Percentiles rank a stretch among this genome's conserved stretches.
Conservation (phyloP, 2,113 vertebrate species). For the Chaetura pelagica region DNA sequence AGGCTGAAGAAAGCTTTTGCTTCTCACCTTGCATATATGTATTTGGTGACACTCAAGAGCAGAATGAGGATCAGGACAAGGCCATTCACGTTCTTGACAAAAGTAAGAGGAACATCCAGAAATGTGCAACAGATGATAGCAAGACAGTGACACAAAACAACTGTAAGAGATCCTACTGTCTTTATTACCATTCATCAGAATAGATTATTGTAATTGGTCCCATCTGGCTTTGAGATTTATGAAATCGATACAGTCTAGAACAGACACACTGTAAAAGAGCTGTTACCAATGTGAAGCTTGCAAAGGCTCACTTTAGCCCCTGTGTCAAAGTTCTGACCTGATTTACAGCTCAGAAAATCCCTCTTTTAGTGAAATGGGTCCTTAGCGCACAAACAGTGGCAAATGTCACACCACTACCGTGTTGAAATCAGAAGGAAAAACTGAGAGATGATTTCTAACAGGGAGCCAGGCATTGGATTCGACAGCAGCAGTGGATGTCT, state of each 20-base stretch:
- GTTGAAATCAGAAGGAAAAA: background rate
- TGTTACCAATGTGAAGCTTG: background rate
- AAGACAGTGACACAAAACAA: background rate
- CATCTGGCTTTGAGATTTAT: slow-evolving; percentile 21
- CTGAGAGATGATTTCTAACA: background rate
- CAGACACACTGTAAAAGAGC: background rate
- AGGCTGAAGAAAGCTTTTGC: background rate
- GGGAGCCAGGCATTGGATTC: background rate
- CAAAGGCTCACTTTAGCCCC: background rate
- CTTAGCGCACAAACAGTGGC: background rate
- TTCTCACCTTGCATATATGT: background rate
- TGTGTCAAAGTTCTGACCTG: background rate
- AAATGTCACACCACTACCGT: fast-evolving
- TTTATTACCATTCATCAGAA: background rate
- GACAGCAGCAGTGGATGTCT: fast-evolving
- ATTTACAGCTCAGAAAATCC: slow-evolving; percentile 29
- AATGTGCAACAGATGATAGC: background rate
- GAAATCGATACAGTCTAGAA: background rate
- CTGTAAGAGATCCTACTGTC: background rate
- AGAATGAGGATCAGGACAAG: background rate
- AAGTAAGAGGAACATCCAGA: background rate
- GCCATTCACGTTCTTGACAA: background rate
- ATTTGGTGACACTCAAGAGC: background rate
- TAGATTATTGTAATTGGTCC: background rate
- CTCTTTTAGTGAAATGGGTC: background rate